phyloP scores from a whole-genome alignment of 2,113 vertebrate genomes.

The Erythrolamprus reginae region DNA sequence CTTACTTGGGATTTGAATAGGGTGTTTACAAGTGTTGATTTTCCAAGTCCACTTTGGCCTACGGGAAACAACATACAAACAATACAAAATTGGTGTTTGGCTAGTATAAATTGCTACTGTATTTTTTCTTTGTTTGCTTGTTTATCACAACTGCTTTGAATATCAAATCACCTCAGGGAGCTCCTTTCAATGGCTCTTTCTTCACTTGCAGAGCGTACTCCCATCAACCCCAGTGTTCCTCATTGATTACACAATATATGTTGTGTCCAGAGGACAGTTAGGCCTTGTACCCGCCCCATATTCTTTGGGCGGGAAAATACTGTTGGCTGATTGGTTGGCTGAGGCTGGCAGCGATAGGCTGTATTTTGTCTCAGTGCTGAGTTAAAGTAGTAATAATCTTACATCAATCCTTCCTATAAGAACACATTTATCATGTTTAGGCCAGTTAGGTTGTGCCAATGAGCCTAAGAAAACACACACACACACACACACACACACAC shows the following conservation, averaged over 20 bases:
- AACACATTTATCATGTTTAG: not conserved
- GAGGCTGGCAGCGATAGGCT: no score
- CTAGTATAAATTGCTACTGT: not conserved
- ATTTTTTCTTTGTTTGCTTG: not conserved
- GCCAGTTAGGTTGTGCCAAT: not conserved
- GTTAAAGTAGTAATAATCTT: not conserved
- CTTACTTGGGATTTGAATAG: slow-evolving; percentile 97
- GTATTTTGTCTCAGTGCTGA: not conserved
- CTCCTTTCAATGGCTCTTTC: not conserved
- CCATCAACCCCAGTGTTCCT: not conserved
- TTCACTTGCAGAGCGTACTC: not conserved
- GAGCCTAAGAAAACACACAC: not conserved
- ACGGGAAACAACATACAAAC: slow-evolving; percentile 22
- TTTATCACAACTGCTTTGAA: not conserved
- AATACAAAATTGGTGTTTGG: not conserved
- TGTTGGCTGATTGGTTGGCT: no score
- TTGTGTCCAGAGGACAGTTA: no score
- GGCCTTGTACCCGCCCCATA: no score
- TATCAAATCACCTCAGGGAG: not conserved
- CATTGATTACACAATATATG: not conserved
- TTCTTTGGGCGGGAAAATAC: no score
- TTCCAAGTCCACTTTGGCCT: slow-evolving; percentile 93
- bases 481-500: not conserved
- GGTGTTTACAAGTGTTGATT: slow-evolving; percentile 91
- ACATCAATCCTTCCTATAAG: not conserved